Evolutionary conservation across 64 coral and sea anemone genomes (phyloP).

Genomic region (Catalaphyllia jardinei): DNA sequence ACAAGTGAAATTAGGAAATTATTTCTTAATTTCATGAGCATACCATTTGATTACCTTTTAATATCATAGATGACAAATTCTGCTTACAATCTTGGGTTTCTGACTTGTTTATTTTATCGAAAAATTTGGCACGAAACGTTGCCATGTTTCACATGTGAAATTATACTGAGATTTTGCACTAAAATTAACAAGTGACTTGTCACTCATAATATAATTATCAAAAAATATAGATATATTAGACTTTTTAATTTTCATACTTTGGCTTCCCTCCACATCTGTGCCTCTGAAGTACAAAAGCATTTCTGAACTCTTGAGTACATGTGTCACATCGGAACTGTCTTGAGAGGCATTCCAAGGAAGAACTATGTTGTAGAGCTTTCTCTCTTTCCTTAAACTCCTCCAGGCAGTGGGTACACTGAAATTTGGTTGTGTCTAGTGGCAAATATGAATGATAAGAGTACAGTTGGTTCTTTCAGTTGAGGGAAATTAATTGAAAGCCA

Average conservation of each 20-base stretch:
- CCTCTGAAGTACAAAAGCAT: constrained; percentile 25
- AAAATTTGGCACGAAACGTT: too few species aligned
- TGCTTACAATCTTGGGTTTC: too few species aligned
- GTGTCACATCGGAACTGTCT: constrained; percentile 51
- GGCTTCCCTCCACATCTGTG: constrained; percentile 67
- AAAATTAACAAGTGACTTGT: too few species aligned
- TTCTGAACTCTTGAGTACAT: constrained; percentile 24
- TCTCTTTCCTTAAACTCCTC: constrained; percentile 33
- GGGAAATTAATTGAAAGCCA: neutral
- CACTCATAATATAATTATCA: too few species aligned
- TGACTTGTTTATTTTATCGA: too few species aligned
- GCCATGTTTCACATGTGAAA: too few species aligned
- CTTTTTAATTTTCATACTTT: constrained; percentile 38
- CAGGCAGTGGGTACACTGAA: constrained; percentile 63
- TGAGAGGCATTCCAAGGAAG: constrained; percentile 36
- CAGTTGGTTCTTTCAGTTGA: neutral
- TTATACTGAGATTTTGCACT: too few species aligned
- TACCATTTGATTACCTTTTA: too few species aligned
- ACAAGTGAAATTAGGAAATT: too few species aligned
- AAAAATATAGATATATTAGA: neutral
- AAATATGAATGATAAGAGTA: neutral
- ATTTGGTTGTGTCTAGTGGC: constrained; percentile 51
- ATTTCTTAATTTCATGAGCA: too few species aligned
- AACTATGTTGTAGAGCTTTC: constrained; percentile 42
- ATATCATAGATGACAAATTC: too few species aligned